A percentile compares a stretch with the other conserved stretches of the same genome.
These are phyloP conservation scores for Melangyna quadrimaculata DNA, from an alignment of 2,888 invertebrate genomes.

Conservation along the genomic window DNA sequence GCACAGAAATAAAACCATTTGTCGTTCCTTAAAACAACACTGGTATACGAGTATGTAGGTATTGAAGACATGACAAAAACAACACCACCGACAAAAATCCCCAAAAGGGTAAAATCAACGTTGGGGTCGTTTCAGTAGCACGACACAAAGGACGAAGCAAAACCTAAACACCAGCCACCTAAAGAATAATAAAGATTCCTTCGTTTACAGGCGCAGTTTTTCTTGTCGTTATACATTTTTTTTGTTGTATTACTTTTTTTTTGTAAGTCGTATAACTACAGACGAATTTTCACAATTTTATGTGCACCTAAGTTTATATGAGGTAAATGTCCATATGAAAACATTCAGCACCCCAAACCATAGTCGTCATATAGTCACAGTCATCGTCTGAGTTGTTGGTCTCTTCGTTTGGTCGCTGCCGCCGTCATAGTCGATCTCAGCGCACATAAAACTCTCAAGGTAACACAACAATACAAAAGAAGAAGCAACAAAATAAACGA, in stretches of 20 bases:
- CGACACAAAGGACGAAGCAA: slow-evolving; percentile 40
- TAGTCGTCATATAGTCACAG: neutral
- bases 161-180: slow-evolving; percentile 63
- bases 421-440: slow-evolving; percentile 46
- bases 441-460: slow-evolving; percentile 60
- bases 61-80: neutral
- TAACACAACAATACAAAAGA: neutral
- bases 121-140: neutral
- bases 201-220: slow-evolving; percentile 64
- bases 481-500: slow-evolving; percentile 3
- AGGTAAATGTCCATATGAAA: slow-evolving; percentile 70
- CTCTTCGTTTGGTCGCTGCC: slow-evolving; percentile 7
- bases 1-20: slow-evolving; percentile 69
- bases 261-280: too few species aligned
- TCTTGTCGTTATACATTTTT: slow-evolving; percentile 16
- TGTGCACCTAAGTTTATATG: slow-evolving; percentile 67
- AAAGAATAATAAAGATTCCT: slow-evolving; percentile 71
- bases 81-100: neutral
- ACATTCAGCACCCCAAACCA: slow-evolving; percentile 37
- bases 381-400: neutral
- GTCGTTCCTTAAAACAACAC: slow-evolving; percentile 60
- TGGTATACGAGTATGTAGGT: too few species aligned
- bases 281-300: slow-evolving; percentile 68
- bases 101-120: slow-evolving; percentile 12
- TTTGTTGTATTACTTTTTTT: neutral